Conservation (phyloP, 1,140 invertebrate species). For the Drosophila azteca region DNA sequence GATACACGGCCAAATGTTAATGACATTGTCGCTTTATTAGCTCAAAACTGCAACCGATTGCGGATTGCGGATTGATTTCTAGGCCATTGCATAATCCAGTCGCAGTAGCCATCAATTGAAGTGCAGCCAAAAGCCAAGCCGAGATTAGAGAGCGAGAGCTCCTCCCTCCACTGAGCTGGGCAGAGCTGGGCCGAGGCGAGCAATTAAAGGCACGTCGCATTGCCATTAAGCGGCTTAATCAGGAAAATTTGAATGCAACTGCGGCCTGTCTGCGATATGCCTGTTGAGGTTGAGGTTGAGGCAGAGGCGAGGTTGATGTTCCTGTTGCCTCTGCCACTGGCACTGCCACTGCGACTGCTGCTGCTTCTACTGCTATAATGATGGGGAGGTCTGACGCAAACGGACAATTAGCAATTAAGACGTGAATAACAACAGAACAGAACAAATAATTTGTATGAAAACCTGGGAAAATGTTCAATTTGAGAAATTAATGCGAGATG, state of each 20-base stretch:
- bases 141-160: background rate
- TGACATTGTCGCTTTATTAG: slow-evolving; percentile 39
- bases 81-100: slow-evolving; percentile 47
- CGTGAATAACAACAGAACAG: slow-evolving; percentile 14
- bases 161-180: background rate
- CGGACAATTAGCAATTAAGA: slow-evolving; percentile 79
- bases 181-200: slow-evolving; percentile 18
- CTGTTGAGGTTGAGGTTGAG: background rate
- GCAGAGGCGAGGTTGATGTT: slow-evolving; percentile 31
- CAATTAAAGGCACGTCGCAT: slow-evolving; percentile 77
- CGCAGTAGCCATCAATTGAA: slow-evolving; percentile 55
- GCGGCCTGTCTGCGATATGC: slow-evolving; percentile 16
- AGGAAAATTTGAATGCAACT: slow-evolving; percentile 79
- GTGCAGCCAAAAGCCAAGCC: slow-evolving; percentile 48
- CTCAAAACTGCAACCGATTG: slow-evolving; percentile 3
- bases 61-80: slow-evolving; percentile 39
- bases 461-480: slow-evolving; percentile 30
- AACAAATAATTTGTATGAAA: slow-evolving; percentile 14
- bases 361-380: slow-evolving; percentile 1
- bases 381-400: slow-evolving; percentile 64
- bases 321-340: slow-evolving; percentile 4
- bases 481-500: background rate
- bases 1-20: slow-evolving; percentile 46
- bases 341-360: no score
- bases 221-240: slow-evolving; percentile 76